Conservation (phyloP, 2,888 invertebrate genomes). For the Leptopilina drosophilae region DNA sequence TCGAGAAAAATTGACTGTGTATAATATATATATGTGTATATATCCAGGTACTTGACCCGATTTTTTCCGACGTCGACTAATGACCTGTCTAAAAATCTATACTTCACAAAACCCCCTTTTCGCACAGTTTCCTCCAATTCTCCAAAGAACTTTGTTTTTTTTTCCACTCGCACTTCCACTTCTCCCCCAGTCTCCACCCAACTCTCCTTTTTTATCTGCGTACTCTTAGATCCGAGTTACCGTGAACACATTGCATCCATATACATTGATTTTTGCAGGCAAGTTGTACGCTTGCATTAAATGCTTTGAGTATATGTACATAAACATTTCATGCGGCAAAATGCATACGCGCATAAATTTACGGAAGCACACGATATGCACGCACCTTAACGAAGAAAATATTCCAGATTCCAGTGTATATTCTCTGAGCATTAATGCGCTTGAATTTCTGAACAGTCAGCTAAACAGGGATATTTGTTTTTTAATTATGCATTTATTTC, state of each 20-base stretch:
- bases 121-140: background rate
- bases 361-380: slow-evolving; percentile 45
- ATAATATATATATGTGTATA: too few species aligned
- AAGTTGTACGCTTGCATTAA: background rate
- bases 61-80: slow-evolving; percentile 48
- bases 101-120: background rate
- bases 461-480: slow-evolving; percentile 40
- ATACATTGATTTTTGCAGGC: too few species aligned
- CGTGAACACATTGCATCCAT: slow-evolving; percentile 55
- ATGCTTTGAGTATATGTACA: slow-evolving; percentile 34
- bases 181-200: too few species aligned
- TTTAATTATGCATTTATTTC: slow-evolving; percentile 24
- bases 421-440: background rate
- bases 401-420: slow-evolving; percentile 44
- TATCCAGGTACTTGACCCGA: slow-evolving; percentile 49
- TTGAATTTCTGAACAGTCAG: slow-evolving; percentile 16
- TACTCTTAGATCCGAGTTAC: slow-evolving; percentile 58
- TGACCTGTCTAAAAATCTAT: slow-evolving; percentile 41
- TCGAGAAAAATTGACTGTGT: background rate
- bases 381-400: slow-evolving; percentile 48
- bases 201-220: slow-evolving; percentile 46
- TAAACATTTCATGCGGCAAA: slow-evolving; percentile 38
- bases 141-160: background rate
- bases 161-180: too few species aligned
- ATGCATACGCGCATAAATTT: slow-evolving; percentile 53